Percentiles rank a stretch among this genome's conserved stretches.
Conservation (phyloP, 2,888 invertebrate genomes). For the Nebria salina region DNA sequence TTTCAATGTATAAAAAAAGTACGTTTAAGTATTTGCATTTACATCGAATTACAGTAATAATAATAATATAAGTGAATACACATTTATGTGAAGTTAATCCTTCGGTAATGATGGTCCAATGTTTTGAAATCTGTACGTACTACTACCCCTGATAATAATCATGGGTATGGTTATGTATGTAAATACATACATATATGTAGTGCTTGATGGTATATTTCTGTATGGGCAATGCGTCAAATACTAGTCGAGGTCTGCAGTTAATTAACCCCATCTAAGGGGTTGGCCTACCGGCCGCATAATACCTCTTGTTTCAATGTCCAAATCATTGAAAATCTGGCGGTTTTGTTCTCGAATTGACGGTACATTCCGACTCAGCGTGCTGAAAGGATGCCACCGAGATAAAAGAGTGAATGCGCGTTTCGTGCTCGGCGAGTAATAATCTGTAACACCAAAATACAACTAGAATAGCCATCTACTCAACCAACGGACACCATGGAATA, state of each 20-base stretch:
- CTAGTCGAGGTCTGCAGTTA: not conserved
- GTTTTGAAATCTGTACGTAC: constrained; percentile 11
- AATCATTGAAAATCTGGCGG: constrained; percentile 33
- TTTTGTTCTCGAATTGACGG: constrained; percentile 56
- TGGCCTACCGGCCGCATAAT: constrained; percentile 61
- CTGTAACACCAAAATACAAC: not conserved
- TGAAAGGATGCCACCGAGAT: constrained; percentile 63
- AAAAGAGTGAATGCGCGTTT: constrained; percentile 63
- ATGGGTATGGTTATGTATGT: not conserved
- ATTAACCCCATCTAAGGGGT: constrained; percentile 65
- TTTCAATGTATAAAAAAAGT: too few species aligned
- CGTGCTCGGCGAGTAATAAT: constrained; percentile 18
- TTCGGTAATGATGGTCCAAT: constrained; percentile 22
- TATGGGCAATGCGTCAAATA: not conserved
- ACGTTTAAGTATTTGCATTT: too few species aligned
- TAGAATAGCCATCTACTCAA: not conserved
- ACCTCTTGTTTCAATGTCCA: constrained; percentile 58
- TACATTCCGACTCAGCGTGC: constrained; percentile 59
- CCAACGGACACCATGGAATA: not conserved
- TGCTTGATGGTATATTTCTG: not conserved
- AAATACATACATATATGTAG: too few species aligned
- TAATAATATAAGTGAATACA: not conserved
- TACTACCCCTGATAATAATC: not conserved
- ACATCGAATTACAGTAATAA: not conserved
- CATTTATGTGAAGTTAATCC: not conserved